These are phyloP conservation scores for Thysanoteuthis rhombus DNA, from an alignment of 2,888 invertebrate genomes.

Conservation along the genomic window DNA sequence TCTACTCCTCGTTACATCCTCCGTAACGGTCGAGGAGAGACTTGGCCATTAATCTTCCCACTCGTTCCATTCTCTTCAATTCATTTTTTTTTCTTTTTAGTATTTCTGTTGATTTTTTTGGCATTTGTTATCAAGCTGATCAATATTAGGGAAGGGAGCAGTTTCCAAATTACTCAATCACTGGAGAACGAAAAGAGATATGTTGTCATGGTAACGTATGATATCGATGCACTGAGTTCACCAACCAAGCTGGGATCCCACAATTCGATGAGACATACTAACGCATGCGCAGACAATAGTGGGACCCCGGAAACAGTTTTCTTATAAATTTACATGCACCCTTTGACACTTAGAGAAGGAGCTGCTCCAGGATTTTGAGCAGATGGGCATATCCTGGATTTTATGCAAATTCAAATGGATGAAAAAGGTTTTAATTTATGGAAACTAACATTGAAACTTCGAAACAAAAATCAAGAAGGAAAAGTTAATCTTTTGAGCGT, in stretches of 20 bases:
- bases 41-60: too few species aligned
- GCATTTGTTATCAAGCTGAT: not conserved
- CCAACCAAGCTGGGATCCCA: not conserved
- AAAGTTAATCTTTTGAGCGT: too few species aligned
- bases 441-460: too few species aligned
- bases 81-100: not conserved
- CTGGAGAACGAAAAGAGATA: not conserved
- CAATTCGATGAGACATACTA: not conserved
- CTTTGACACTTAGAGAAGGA: too few species aligned
- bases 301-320: not conserved
- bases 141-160: not conserved
- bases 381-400: too few species aligned
- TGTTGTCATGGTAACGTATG: not conserved
- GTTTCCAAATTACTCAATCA: not conserved
- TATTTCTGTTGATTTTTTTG: not conserved
- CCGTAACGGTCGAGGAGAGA: too few species aligned
- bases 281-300: not conserved
- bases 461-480: too few species aligned
- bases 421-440: too few species aligned
- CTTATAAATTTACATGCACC: not conserved
- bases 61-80: not conserved
- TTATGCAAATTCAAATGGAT: too few species aligned
- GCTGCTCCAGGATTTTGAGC: too few species aligned
- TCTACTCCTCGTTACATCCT: too few species aligned
- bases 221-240: not conserved